Base-by-base conservation (phyloP, 35 echinoderm and acorn worm genomes). In the Hemicentrotus pulcherrimus region DNA sequence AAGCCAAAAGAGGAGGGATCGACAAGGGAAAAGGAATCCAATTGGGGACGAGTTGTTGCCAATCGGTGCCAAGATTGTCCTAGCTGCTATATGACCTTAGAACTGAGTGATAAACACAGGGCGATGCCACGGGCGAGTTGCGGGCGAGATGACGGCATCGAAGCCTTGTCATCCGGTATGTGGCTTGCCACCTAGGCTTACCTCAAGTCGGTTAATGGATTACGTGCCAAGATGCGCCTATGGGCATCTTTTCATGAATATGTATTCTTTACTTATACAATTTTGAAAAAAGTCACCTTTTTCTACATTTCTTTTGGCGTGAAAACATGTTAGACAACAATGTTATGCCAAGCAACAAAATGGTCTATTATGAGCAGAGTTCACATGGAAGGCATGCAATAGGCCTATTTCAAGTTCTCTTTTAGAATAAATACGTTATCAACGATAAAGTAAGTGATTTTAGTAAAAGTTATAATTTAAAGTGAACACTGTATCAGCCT, bases 71-170 rank as follows among this genome's bases (percentile, higher is more conserved):
- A 58, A 52, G 46, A 50, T 58, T 93, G 32, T 90, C 14, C 88
- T 93, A 52, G 48, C 46, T 33, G 91, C 91, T 55, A 13, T 55
- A 13, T 93, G 91, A 93, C 91, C 91, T 93, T 93, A 48, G 24
- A 93, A 33, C 46, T 58, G 91, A 93, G 91, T 93, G 91, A 93
- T 93, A 93, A 93, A 93, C 48, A 93, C 91, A 8, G 13, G 91
- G 91, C 91, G 41, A 93, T 47, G 91, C 91, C 91, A 93, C 91
- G 91, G 91, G 91, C 91, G 48, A 47, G 91, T 58, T 93, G 46
- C 32, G 48, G 91, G 91, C 91, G 48, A 58, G 45, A 93, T 93
- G 91, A 48, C 91, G 91, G 91, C 16, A 58, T 31, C 12, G 32
- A n/a, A 58, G 46, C 30, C 91, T 31, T 47, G 30, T 58, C 48